Base-by-base conservation (phyloP, 2,113 vertebrate genomes). In the Micronycteris hirsuta region DNA sequence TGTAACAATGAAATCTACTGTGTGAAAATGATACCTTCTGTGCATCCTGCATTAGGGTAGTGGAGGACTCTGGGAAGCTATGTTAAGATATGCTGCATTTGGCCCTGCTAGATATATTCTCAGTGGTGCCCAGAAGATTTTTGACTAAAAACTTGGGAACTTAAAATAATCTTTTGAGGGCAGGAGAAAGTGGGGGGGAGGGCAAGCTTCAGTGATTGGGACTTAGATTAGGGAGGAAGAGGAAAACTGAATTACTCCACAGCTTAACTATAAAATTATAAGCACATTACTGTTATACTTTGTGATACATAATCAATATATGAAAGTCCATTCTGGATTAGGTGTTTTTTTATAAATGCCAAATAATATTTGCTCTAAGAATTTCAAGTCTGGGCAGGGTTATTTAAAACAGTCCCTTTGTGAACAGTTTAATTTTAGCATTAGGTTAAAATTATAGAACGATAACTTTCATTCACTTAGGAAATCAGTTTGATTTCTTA, bases 361-460 rank as follows among this genome's bases (percentile, higher is more conserved):
- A 83, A 94, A 89, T 91, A 87, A 56, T 56, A 85, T 93, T 91
- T 89, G 26, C 61, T 94, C 28, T 78, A 38, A 94, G 77, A 89
- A 49, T 78, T 89, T 56, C 61, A 93, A 85, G 63, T 83, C 89
- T 89, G n/a, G 90, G 14, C 47, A 84, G 12, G 8, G 58, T 91
- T 82, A 74, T 88, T 86, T 89, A 81, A 96, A 96, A 82, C 5
- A 89, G 14, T 89, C 14, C 10, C 94, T 86, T 82, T 88, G 52
- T 86, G 43, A 94, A 89, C 20, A 94, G 71, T 82, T 94, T 54
- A 88, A 85, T 85, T 97, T 96, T 70, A 95, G 41, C 54, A 82
- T 26, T 1, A 45, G 28, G 41, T 20, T 94, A 94, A 95, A 82
- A 87, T 86, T 93, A 96, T 91, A 97, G 36, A 90, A 97, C 41